Evolutionary conservation across 1,140 invertebrate genomes (phyloP).

Genomic region (Manduca sexta): DNA sequence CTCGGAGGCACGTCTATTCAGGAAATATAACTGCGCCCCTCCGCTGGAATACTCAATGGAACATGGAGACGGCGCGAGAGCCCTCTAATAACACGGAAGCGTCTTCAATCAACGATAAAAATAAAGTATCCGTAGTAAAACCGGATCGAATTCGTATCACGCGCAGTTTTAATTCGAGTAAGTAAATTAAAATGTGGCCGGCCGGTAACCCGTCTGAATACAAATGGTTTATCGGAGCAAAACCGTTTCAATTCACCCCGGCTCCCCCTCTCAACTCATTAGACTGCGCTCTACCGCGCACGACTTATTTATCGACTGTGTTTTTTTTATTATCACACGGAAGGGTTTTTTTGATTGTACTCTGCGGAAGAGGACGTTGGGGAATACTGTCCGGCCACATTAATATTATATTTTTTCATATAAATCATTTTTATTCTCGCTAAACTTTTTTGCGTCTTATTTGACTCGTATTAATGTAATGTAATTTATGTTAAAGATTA

Average conservation of each 20-base stretch:
- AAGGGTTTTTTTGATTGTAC: constrained; percentile 36
- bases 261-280: constrained; percentile 41
- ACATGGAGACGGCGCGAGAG: constrained; percentile 14
- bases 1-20: constrained; percentile 19
- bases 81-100: constrained; percentile 32
- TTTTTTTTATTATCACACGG: constrained; percentile 43
- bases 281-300: constrained; percentile 26
- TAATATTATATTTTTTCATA: constrained; percentile 16
- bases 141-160: constrained; percentile 58
- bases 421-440: constrained; percentile 7
- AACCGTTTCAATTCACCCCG: constrained; percentile 52
- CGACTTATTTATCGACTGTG: constrained; percentile 47
- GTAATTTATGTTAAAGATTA: too few relatives aligned
- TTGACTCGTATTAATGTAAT: too few relatives aligned
- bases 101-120: constrained; percentile 64
- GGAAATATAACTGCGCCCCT: constrained; percentile 14
- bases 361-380: neutral
- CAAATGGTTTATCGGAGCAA: constrained; percentile 60
- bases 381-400: constrained; percentile 15
- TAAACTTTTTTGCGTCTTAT: too few relatives aligned
- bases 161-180: constrained; percentile 68
- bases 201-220: constrained; percentile 55
- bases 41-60: neutral
- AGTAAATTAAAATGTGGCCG: constrained; percentile 71
- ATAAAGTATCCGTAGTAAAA: constrained; percentile 55